phyloP scores from a whole-genome alignment of 2,113 vertebrate species.

The Pelodiscus sinensis region DNA sequence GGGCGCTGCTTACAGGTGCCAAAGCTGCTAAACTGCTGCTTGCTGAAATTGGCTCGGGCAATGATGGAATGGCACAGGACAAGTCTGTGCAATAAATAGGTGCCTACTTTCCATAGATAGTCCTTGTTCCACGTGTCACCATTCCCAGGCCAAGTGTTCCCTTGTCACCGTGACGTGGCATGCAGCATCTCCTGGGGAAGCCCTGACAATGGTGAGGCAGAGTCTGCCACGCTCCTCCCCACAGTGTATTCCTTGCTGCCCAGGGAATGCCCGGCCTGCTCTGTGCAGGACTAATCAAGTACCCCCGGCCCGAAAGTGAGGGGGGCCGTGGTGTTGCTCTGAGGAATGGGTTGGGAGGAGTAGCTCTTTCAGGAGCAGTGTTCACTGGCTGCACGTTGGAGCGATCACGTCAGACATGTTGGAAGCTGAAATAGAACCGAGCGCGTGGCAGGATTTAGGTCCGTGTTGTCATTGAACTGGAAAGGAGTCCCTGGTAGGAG shows the following conservation, averaged over 20 bases:
- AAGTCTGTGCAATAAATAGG: not conserved
- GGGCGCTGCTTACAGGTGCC: not conserved
- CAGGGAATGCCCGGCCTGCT: not conserved
- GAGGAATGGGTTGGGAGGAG: not conserved
- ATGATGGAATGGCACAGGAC: not conserved
- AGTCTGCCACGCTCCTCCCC: not conserved
- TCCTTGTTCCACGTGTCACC: too few species aligned
- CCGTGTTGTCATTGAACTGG: rapidly evolving
- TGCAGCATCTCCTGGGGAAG: not conserved
- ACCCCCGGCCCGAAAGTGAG: not conserved
- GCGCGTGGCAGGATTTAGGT: rapidly evolving
- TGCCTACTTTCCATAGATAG: not conserved
- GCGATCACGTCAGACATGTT: rapidly evolving
- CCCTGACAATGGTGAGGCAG: not conserved
- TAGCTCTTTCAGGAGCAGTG: rapidly evolving
- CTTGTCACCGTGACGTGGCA: not conserved
- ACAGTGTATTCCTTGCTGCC: rapidly evolving
- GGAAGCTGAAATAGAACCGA: not conserved
- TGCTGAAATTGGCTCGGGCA: not conserved
- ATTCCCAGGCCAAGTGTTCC: not conserved
- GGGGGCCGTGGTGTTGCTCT: not conserved
- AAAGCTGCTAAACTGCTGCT: not conserved
- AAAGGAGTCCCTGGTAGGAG: not conserved
- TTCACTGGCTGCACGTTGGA: rapidly evolving
- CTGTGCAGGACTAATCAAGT: not conserved